Evolutionary conservation across 2,888 invertebrate genomes (phyloP), one percentile per base, ranked within the genome.

Genomic region (Lymantria monacha): DNA sequence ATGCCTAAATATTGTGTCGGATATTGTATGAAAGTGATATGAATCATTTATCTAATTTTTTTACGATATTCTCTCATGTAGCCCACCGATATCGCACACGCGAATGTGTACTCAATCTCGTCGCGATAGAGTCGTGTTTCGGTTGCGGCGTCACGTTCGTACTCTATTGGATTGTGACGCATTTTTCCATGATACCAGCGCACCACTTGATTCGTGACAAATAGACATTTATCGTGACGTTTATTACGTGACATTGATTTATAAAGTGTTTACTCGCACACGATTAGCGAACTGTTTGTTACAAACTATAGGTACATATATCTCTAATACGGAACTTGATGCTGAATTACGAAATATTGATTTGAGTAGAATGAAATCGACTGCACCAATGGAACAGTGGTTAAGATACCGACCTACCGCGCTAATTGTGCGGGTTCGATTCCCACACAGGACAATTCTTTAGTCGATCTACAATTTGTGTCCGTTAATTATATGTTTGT

Each of bases 211-310:
- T 69, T 72, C 59, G 67, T 72, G 76, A 78, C 76, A 79, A 79
- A 79, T 79, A 77, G 63, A 77, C 73, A 74, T 76, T 76, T 69
- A 75, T 72, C 69, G 71, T 66, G 79, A 77, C 79, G 70, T 77
- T 78, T 75, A 79, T 79, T 74, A 72, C 61, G 66, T 66, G 75
- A 74, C 76, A 59, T 68, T 73, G 80, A 79, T 77, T 74, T 78
- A 79, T 79, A 71, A 70, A 66, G 66, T 63, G 62, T 56, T 61
- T 59, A 22, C 22, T 22, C 53, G 33, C 9, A 33, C 33, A 1
- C 5, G 9, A 33, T 33, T 33, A 33, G 33, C 33, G 33, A 1
- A n/a, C 9, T 33, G 5, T 5, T 22, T 22, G 5, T 3, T 33
- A 33, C 1, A 1, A 10, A 33, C 33, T 33, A 1, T 9, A 33